Evolutionary conservation across 2,797 vertebrate species (phyloP), one percentile per base, ranked within the genome.

Genomic region (Pelobates cultripes): DNA sequence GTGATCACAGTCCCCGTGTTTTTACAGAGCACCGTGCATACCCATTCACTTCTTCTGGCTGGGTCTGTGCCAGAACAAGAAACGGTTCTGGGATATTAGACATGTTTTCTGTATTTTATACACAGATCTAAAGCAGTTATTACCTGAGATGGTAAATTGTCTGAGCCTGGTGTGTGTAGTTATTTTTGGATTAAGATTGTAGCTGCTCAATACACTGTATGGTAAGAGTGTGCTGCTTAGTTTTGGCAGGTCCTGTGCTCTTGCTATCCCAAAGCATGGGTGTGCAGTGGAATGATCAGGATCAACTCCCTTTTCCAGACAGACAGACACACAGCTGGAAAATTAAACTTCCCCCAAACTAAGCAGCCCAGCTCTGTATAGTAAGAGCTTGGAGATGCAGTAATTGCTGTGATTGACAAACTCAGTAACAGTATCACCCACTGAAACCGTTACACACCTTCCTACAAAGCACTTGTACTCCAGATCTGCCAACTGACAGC

Each of bases 331-430:
- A 17, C 63, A 55, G 75, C 41, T 60, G 70, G 75, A 67, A 44
- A 57, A 57, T 12, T 6, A 78, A 78, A 78, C 67, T 78, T 78
- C 67, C 53, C 41, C 5, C 1, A 28, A 78, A 78, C 66, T 70
- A 5, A 47, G 45, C 45, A 47, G 45, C 45, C 5, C 51, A 40
- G 76, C 45, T 8, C 42, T 3, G 3, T 43, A 5, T 44, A 64
- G 0, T n/a, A 60, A 28, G 28, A 28, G 28, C 28, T 2, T 47
- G 45, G 45, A 47, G 45, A 1, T 47, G 1, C 45, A 47, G 5
- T 47, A 5, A 5, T 10, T 47, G 45, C 5, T 10, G 9, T 47
- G 5, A 47, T 47, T 28, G 28, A 28, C 28, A 28, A 28, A 28
- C 45, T 47, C 45, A 47, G 45, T 5, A 47, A 10, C 45, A 5